Conservation (phyloP, 2,797 vertebrate genomes). For the Vespertilio murinus region DNA sequence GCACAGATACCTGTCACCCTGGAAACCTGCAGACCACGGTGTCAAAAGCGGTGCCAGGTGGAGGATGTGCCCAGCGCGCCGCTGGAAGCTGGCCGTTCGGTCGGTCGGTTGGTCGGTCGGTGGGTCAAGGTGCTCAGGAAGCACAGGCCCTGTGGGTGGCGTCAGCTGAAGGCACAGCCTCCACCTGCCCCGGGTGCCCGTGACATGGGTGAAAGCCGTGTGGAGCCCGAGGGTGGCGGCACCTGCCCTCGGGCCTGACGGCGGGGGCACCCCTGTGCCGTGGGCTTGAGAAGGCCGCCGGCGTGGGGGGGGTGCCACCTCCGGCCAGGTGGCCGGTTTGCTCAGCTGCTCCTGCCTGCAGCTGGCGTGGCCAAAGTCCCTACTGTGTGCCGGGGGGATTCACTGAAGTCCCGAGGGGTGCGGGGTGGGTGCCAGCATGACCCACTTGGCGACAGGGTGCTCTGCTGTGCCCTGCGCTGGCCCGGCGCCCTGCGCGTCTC, state of each 20-base stretch:
- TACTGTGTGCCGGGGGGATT: not conserved
- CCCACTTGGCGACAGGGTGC: not conserved
- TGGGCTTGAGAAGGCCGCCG: not conserved
- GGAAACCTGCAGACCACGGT: constrained; percentile 82
- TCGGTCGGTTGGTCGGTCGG: too few species aligned
- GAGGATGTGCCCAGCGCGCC: constrained; percentile 80
- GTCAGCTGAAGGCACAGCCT: constrained; percentile 54
- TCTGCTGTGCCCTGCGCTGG: rapidly evolving
- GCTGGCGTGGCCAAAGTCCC: not conserved
- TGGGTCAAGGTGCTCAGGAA: constrained; percentile 72
- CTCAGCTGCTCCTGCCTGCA: not conserved
- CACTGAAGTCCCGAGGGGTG: rapidly evolving
- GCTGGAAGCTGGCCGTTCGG: constrained; percentile 82
- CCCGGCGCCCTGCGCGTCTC: not conserved
- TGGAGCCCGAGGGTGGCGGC: not conserved
- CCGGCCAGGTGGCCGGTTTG: not conserved
- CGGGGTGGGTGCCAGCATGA: not conserved
- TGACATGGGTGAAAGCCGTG: not conserved
- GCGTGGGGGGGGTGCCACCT: not conserved
- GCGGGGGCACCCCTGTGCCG: not conserved
- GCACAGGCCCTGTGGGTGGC: constrained; percentile 75
- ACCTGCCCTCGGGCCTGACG: not conserved
- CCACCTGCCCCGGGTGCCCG: not conserved
- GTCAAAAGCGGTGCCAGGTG: constrained; percentile 85
- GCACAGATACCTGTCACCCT: constrained; percentile 86